Conservation (phyloP, 1,140 invertebrate species). For the Drosophila baimaii region DNA sequence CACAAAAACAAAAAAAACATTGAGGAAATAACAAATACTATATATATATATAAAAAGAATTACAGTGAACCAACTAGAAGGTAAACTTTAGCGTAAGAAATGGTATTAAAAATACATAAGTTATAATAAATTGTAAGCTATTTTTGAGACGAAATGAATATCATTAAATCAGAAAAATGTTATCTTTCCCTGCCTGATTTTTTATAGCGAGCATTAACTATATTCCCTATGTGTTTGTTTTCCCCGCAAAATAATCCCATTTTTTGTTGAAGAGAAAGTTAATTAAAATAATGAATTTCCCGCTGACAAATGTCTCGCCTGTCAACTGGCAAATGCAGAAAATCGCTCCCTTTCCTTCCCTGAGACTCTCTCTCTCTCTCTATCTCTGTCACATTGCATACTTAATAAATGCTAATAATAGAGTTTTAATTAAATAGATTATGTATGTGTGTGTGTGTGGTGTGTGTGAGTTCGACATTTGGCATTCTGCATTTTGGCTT, state of each 20-base stretch:
- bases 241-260: conserved; percentile 50
- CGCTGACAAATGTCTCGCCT: conserved; percentile 71
- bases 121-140: background rate
- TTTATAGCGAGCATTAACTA: background rate
- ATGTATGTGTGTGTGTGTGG: conserved; percentile 26
- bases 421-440: conserved; percentile 79
- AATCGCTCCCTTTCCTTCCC: conserved; percentile 6
- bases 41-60: conserved; percentile 39
- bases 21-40: background rate
- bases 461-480: conserved; percentile 52
- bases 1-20: conserved; percentile 1
- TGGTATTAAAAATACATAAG: background rate
- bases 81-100: background rate
- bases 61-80: background rate
- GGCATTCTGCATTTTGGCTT: conserved; percentile 50
- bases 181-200: background rate
- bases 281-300: conserved; percentile 84
- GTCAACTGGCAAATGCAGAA: conserved; percentile 46
- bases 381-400: conserved; percentile 46
- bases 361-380: background rate
- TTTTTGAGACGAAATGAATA: no score
- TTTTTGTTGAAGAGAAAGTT: conserved; percentile 79
- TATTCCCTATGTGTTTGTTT: conserved; percentile 37
- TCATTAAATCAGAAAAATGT: background rate
- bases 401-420: conserved; percentile 74